A percentile compares a stretch with the other conserved stretches of the same genome.
Conservation (phyloP, 1,140 invertebrate species). For the Scaptodrosophila lebanonensis region DNA sequence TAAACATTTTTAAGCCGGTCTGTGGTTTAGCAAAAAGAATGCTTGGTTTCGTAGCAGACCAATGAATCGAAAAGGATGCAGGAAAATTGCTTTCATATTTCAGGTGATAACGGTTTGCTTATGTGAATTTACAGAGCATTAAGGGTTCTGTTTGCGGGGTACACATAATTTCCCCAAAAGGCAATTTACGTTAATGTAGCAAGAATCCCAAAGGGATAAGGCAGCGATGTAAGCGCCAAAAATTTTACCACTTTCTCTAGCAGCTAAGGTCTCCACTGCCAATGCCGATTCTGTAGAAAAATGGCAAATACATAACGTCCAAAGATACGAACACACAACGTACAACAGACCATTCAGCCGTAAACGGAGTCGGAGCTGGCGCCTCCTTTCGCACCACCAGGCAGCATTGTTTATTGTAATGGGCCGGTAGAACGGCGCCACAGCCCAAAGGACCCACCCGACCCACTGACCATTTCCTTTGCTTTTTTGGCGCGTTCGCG, state of each 20-base stretch:
- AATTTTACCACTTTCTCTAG: slow-evolving; percentile 29
- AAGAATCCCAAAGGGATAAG: slow-evolving; percentile 74
- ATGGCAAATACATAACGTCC: slow-evolving; percentile 67
- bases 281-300: slow-evolving; percentile 36
- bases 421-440: slow-evolving; percentile 52
- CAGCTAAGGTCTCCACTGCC: slow-evolving; percentile 22
- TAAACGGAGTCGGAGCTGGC: slow-evolving; percentile 24
- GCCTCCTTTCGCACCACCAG: too few species aligned
- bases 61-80: slow-evolving; percentile 57
- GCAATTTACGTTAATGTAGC: slow-evolving; percentile 74
- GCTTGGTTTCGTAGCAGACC: neutral
- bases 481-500: slow-evolving; percentile 18
- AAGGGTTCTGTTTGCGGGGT: slow-evolving; percentile 58
- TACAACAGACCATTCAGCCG: slow-evolving; percentile 15
- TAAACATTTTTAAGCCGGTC: slow-evolving; percentile 26
- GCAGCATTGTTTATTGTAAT: slow-evolving; percentile 75
- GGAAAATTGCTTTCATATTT: slow-evolving; percentile 77
- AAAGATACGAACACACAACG: slow-evolving; percentile 52
- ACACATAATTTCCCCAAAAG: slow-evolving; percentile 75
- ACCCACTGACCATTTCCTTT: slow-evolving; percentile 9
- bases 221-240: slow-evolving; percentile 30
- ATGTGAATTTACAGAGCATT: slow-evolving; percentile 77
- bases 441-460: slow-evolving; percentile 43
- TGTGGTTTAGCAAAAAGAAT: slow-evolving; percentile 10
- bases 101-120: slow-evolving; percentile 77